Evolutionary conservation across 1,140 invertebrate genomes (phyloP), one percentile per base, ranked within the genome.

Genomic region (Magallana angulata): DNA sequence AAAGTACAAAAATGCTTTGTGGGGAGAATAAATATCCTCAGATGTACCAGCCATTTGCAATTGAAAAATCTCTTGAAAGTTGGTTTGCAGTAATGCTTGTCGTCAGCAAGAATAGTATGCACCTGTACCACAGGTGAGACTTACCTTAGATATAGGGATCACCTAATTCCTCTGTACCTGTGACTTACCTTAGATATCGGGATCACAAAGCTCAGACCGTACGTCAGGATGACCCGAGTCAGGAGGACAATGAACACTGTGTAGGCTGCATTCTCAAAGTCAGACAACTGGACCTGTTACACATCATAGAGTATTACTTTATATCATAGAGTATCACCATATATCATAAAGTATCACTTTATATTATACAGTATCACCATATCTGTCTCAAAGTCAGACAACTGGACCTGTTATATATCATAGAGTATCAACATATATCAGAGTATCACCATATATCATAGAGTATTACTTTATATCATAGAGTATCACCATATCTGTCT

Each of bases 191-290:
- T 99, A 91, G 98, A 99, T 89, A 99, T 99, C 9, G 99, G 99
- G 94, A 99, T 98, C 1, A 99, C 96, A 92, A 99, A 97, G 95
- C 99, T 99, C 12, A 99, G 96, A 91, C 98, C 97, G 95, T 99
- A 99, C 16, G 98, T 98, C 30, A 99, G 96, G 91, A 99, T 99
- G 62, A 99, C 98, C 89, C 99, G 95, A 0, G 99, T 99, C 64
- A 99, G 96, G 59, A 99, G 95, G 1, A 99, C 99, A 9, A 99
- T 97, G 95, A 99, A 99, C 93, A 98, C 98, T n/a, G 99, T 98
- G 92, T 98, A 98, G 4, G 99, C 99, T 8, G 99, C 99, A 96
- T 99, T 99, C 95, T 99, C 99, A 96, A 99, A 99, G 95, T 99
- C 99, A 1, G 99, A 99, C 84, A 99, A 96, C 95, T 99, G 99